These are phyloP conservation scores for Eumacrocentrus americanus DNA, from an alignment of 2,888 invertebrate species.

Conservation along the genomic window DNA sequence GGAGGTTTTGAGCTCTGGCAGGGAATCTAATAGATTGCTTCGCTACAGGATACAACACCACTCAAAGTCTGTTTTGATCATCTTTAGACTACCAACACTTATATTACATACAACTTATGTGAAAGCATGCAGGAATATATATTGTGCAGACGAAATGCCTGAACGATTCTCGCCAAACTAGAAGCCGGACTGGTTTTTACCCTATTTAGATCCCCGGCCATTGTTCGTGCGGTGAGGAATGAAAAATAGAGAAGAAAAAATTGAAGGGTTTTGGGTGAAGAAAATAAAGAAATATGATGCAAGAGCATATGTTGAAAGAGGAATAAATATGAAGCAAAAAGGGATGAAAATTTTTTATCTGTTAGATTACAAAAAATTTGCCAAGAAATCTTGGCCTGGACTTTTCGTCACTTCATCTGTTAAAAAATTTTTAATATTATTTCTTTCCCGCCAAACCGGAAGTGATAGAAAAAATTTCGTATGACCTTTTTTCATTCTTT, in stretches of 20 bases:
- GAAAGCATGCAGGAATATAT: not conserved
- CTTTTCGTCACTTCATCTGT: no score
- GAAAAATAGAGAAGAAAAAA: slow-evolving; percentile 44
- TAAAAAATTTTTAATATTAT: no score
- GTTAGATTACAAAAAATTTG: no score
- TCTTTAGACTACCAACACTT: no score
- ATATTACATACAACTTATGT: not conserved
- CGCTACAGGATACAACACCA: no score
- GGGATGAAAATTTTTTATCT: no score
- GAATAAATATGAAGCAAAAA: slow-evolving; percentile 26
- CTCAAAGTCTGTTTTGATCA: no score
- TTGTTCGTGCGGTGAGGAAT: slow-evolving; percentile 46
- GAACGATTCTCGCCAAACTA: slow-evolving; percentile 42
- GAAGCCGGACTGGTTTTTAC: slow-evolving; percentile 53
- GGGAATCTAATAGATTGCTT: not conserved
- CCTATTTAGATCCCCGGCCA: slow-evolving; percentile 49
- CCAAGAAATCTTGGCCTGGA: no score
- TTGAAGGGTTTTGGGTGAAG: slow-evolving; percentile 19
- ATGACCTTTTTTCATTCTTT: no score
- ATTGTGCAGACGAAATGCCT: not conserved
- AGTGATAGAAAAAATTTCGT: no score
- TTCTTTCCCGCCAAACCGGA: no score
- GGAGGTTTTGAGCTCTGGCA: no score
- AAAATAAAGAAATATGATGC: slow-evolving; percentile 38
- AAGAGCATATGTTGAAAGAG: slow-evolving; percentile 4